These are phyloP conservation scores for Recurvirostra avosetta DNA, from an alignment of 2,113 vertebrate species.

Conservation along the genomic window DNA sequence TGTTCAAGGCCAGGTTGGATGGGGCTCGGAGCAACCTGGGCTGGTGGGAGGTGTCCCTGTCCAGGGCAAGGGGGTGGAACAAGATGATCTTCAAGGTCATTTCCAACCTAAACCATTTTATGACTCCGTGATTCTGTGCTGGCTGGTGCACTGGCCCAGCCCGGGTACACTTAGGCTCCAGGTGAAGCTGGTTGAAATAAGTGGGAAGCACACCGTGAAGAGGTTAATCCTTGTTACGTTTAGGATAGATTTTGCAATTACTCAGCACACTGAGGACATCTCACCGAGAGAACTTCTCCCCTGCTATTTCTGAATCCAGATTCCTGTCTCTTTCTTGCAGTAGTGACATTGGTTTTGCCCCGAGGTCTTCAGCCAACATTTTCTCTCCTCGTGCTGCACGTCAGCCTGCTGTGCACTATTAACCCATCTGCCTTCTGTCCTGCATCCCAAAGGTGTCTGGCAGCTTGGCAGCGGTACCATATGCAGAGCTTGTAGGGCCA, in stretches of 20 bases:
- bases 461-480: neutral
- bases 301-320: neutral
- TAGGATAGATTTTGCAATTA: no score
- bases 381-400: neutral
- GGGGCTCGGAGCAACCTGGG: no score
- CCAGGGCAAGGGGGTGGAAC: no score
- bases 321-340: neutral
- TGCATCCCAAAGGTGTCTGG: neutral
- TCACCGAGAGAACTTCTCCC: neutral
- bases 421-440: neutral
- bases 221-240: neutral
- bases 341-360: neutral
- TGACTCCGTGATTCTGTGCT: no score
- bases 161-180: no score
- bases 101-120: no score
- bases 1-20: no score
- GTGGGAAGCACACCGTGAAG: neutral
- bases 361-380: neutral
- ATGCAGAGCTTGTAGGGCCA: neutral
- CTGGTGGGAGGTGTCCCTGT: no score
- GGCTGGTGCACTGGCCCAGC: neutral
- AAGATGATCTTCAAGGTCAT: no score
- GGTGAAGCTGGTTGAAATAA: neutral
- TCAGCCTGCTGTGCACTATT: neutral
- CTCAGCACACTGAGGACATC: neutral